Percentiles rank a stretch among this genome's conserved stretches.
Conservation (phyloP, 1,140 invertebrate genomes). For the Drosophila sucinea region DNA sequence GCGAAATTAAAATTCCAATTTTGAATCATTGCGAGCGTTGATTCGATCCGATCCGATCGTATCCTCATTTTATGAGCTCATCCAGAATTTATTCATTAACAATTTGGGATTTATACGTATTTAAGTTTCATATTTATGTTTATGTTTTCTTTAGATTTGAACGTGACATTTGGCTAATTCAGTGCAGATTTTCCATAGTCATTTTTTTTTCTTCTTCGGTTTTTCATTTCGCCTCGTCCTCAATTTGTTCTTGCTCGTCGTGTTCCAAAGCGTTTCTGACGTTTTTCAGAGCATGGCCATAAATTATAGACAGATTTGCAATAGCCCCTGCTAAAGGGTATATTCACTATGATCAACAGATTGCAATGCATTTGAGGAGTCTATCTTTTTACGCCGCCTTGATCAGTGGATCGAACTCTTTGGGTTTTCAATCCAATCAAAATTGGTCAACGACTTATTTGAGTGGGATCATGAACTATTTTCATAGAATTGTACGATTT, state of each 20-base stretch:
- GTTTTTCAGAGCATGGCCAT: constrained; percentile 48
- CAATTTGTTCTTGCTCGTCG: constrained; percentile 12
- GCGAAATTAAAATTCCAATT: constrained; percentile 78
- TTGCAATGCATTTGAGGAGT: too few species aligned
- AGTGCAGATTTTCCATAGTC: constrained; percentile 22
- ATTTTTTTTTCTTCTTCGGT: not conserved
- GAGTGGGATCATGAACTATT: too few species aligned
- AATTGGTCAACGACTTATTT: too few species aligned
- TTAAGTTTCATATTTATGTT: constrained; percentile 30
- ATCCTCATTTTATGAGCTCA: constrained; percentile 45
- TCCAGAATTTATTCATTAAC: constrained; percentile 43
- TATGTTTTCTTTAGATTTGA: constrained; percentile 21
- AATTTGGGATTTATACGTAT: constrained; percentile 52
- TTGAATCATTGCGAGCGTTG: constrained; percentile 32
- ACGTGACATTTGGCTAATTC: constrained; percentile 70
- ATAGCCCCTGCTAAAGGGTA: constrained; percentile 16
- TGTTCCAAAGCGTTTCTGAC: constrained; percentile 1
- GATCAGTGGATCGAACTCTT: too few species aligned
- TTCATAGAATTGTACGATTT: too few species aligned
- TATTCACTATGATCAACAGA: constrained; percentile 7
- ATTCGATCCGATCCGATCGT: constrained; percentile 45
- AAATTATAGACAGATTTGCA: constrained; percentile 60
- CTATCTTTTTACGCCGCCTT: too few species aligned
- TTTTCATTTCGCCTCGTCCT: constrained; percentile 47
- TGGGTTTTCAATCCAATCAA: too few species aligned